Evolutionary conservation across 2,888 invertebrate genomes (phyloP).

Genomic region (Baronia brevicornis): DNA sequence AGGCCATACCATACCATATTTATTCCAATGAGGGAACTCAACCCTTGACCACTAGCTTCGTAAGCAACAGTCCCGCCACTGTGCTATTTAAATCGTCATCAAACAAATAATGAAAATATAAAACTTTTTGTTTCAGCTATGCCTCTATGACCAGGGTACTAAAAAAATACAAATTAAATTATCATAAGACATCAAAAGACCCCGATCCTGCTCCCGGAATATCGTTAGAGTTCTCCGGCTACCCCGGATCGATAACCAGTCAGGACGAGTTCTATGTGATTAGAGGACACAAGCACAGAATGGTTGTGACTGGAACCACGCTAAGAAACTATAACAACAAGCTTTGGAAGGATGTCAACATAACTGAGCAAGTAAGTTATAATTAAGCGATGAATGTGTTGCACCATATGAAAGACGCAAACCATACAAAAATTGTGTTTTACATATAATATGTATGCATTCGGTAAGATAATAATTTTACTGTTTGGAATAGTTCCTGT

Average conservation of each 20-base stretch:
- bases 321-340: slow-evolving; percentile 83
- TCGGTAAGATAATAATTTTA: no score
- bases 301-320: slow-evolving; percentile 85
- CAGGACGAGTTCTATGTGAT: slow-evolving; percentile 89
- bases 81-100: no score
- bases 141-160: slow-evolving; percentile 88
- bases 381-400: no score
- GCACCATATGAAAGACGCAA: no score
- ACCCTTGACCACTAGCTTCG: no score
- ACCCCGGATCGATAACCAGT: slow-evolving; percentile 87
- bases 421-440: no score
- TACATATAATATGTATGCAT: no score
- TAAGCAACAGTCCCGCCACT: no score
- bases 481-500: background rate
- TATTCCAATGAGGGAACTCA: no score
- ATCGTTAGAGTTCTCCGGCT: slow-evolving; percentile 86
- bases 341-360: slow-evolving; percentile 81
- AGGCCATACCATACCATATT: no score
- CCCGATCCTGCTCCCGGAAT: slow-evolving; percentile 78
- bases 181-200: slow-evolving; percentile 73
- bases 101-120: no score
- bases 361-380: slow-evolving; percentile 75
- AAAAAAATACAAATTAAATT: slow-evolving; percentile 89
- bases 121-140: slow-evolving; percentile 74
- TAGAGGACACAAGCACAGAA: slow-evolving; percentile 70